Conservation (phyloP, 2,797 vertebrate species). For the Pempheris klunzingeri region DNA sequence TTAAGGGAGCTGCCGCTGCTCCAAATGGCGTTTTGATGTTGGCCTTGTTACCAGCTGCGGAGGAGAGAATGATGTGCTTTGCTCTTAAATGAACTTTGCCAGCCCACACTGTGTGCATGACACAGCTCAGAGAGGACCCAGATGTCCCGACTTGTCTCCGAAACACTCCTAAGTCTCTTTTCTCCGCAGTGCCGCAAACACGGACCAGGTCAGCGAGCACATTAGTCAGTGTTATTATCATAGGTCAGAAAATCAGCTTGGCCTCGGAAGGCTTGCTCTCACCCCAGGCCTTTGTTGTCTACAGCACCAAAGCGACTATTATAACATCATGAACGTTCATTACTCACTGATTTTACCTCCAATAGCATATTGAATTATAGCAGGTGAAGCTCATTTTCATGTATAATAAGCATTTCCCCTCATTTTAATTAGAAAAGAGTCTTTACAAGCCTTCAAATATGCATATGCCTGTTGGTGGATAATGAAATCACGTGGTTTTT, state of each 20-base stretch:
- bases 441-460: too few relatives aligned
- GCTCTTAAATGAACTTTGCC: slow-evolving; percentile 30
- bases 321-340: slow-evolving; percentile 24
- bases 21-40: slow-evolving; percentile 40
- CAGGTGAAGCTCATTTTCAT: slow-evolving; percentile 16
- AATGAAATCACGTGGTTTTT: not conserved
- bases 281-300: slow-evolving; percentile 37
- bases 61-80: slow-evolving; percentile 24
- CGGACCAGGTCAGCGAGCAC: slow-evolving; percentile 5
- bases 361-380: slow-evolving; percentile 9
- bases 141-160: slow-evolving; percentile 2
- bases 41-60: slow-evolving; percentile 25
- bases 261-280: slow-evolving; percentile 27
- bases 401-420: slow-evolving; percentile 13
- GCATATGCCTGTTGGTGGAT: not conserved
- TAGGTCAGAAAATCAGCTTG: slow-evolving; percentile 22
- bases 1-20: slow-evolving; percentile 16
- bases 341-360: slow-evolving; percentile 11
- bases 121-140: slow-evolving; percentile 1
- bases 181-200: not conserved
- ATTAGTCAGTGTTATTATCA: slow-evolving; percentile 42
- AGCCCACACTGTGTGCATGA: slow-evolving; percentile 15
- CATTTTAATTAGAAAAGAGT: slow-evolving; percentile 7
- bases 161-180: not conserved
- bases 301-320: slow-evolving; percentile 1